Conservation (phyloP, 2,797 vertebrate species). For the Pachyuromys duprasi region DNA sequence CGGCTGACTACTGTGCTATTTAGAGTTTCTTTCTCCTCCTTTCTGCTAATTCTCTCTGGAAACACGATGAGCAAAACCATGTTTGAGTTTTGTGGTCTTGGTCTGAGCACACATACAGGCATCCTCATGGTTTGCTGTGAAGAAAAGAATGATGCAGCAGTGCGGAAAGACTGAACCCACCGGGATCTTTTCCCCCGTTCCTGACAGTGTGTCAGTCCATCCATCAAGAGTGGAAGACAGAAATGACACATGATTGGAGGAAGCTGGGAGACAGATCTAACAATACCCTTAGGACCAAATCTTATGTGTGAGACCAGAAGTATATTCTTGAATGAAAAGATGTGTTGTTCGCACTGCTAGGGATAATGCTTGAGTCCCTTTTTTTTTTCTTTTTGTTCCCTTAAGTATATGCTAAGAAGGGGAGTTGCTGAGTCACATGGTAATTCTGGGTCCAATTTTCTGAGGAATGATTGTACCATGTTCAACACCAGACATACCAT, state of each 20-base stretch:
- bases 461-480: not conserved
- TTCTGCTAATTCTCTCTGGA: conserved; percentile 27
- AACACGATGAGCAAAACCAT: not conserved
- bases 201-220: not conserved
- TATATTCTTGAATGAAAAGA: not conserved
- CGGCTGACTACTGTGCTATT: not conserved
- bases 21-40: not conserved
- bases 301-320: conserved; percentile 5
- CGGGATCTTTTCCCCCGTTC: not conserved
- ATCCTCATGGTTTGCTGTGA: not conserved
- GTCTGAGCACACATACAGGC: not conserved
- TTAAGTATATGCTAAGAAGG: not conserved
- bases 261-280: not conserved
- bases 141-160: not conserved
- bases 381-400: not conserved
- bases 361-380: not conserved
- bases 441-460: not conserved
- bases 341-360: not conserved
- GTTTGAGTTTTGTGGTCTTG: not conserved
- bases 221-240: not conserved
- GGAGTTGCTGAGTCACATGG: not conserved
- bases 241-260: not conserved
- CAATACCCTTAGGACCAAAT: not conserved
- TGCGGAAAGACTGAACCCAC: not conserved
- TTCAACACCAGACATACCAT: not conserved